Evolutionary conservation across 1,140 invertebrate species (phyloP).

Genomic region (Drosophila busckii): DNA sequence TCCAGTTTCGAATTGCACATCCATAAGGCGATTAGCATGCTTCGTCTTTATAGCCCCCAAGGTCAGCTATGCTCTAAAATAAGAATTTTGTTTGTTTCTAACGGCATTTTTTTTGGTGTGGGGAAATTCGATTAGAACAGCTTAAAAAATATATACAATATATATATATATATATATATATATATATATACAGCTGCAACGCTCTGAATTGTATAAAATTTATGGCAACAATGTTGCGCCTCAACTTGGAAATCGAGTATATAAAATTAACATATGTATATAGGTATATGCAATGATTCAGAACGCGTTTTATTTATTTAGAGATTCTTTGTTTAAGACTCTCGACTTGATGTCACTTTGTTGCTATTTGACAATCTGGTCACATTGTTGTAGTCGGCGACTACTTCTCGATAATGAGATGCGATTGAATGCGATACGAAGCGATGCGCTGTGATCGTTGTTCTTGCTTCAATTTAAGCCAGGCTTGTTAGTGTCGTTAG

Average conservation of each 20-base stretch:
- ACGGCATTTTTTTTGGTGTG: too few species aligned
- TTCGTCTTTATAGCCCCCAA: too few species aligned
- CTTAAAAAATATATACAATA: too few species aligned
- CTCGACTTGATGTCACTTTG: slow-evolving; percentile 47
- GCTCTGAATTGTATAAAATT: slow-evolving; percentile 18
- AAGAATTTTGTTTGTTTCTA: too few species aligned
- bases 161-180: too few species aligned
- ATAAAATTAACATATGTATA: too few species aligned
- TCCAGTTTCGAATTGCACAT: too few species aligned
- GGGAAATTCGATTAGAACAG: too few species aligned
- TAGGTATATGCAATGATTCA: slow-evolving; percentile 3
- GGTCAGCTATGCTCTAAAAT: too few species aligned
- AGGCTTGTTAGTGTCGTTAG: slow-evolving; percentile 40
- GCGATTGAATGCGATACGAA: slow-evolving; percentile 43
- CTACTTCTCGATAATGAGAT: slow-evolving; percentile 54
- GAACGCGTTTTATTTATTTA: slow-evolving; percentile 40
- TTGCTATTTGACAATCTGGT: slow-evolving; percentile 70
- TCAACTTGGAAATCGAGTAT: background rate
- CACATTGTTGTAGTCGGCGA: slow-evolving; percentile 35
- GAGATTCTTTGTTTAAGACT: background rate
- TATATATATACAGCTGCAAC: slow-evolving; percentile 8
- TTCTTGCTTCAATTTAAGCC: slow-evolving; percentile 60
- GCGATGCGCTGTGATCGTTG: background rate
- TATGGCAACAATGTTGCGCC: slow-evolving; percentile 16
- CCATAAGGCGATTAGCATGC: too few species aligned